Evolutionary conservation across 2,797 vertebrate genomes (phyloP), one percentile per base, ranked within the genome.

Genomic region (Cuniculus paca): DNA sequence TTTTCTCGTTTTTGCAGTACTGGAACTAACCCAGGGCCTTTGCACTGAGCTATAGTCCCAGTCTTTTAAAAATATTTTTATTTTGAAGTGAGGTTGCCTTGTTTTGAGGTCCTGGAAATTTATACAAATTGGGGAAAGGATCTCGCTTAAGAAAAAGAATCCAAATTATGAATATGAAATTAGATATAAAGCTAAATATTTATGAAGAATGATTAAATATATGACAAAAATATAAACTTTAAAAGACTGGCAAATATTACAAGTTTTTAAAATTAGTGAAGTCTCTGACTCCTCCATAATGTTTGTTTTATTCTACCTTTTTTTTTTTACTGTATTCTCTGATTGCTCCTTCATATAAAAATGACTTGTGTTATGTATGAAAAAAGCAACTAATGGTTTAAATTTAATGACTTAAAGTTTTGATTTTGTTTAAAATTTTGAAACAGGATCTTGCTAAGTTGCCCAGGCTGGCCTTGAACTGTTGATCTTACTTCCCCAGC

Each of bases 121-220:
- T 39, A 36, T 22, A 70, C 36, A 81, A 28, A 52, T 6, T 28
- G 22, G 45, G 13, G 36, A 72, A 10, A 28, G 60, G 58, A 20
- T 84, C 70, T 61, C 75, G 20, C 48, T 95, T 42, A 68, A 74
- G 90, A 58, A 60, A 50, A 91, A 63, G 12, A 90, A 74, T 74
- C 16, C 42, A 60, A 45, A 58, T 34, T 56, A 79, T 60, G 63
- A 93, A 70, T 42, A 31, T 34, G 81, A 28, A 75, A 81, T 77
- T 72, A 91, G 52, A 19, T 72, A 60, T 12, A 12, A 65, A 93
- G 63, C 45, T 48, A 4, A 61, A 84, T 42, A 93, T 75, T 91
- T 88, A 70, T 22, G n/a, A 58, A 39, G 42, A 83, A 88, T 22
- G 56, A 86, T 72, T 91, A 80, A 92, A 92, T 80, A 56, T 42